Evolutionary conservation across 1,140 invertebrate species (phyloP), one percentile per base, ranked within the genome.

Genomic region (Coelopa frigida): DNA sequence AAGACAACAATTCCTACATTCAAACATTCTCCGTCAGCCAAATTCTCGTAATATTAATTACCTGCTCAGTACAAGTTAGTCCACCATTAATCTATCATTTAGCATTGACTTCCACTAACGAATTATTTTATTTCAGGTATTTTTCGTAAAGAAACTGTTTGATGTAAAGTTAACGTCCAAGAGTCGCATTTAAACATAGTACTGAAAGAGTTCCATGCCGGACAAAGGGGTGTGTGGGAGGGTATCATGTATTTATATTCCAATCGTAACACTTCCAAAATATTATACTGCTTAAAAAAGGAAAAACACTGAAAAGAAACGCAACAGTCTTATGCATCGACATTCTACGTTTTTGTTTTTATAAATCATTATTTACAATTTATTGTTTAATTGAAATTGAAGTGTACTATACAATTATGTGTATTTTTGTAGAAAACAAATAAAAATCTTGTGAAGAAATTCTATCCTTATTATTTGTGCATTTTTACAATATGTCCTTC

Each of bases 61-160:
- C 89, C 1, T 85, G 83, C 18, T 74, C 79, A 5, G 56, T 70
- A 36, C 67, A 70, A 54, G 67, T 66, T 27, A 31, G 52, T 52
- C 6, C 5, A 26, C 10, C 14, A 26, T 27, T 26, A 11, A 37
- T 20, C 27, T 21, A 26, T 35, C 14, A 4, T 21, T 15, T 33
- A n/a, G 4, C 1, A n/a, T 33, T 11, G 31, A 2, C 20, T 33
- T 14, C 23, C 6, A 22, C 14, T 23, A 27, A 26, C 10, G 12
- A 15, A 42, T 15, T 41, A 10, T 18, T 14, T 21, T 41, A 17
- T 46, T 87, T 24, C 86, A 94, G 76, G 87, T 94, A 1, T 91
- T 84, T 64, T 93, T 93, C 72, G 83, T 95, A 8, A 78, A 85
- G 51, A 88, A 89, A 73, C 72, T 95, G 3, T 95, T 95, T 67